Evolutionary conservation across 1,140 invertebrate genomes (phyloP).

Genomic region (Microvelia longipes): DNA sequence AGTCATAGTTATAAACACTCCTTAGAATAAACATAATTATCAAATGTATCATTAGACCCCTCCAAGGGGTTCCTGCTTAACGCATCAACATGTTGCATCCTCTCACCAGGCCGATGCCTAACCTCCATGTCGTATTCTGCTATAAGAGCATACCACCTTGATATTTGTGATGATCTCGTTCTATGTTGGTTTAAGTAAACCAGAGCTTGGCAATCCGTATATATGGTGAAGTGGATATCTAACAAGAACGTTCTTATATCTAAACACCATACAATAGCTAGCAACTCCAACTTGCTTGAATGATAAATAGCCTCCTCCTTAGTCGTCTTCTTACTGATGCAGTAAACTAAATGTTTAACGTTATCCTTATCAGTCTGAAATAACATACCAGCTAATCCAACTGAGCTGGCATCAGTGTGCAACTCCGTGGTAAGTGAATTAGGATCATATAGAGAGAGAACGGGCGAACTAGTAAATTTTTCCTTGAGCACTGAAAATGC

Average conservation of each 20-base stretch:
- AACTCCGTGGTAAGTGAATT: neutral
- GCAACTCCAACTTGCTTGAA: neutral
- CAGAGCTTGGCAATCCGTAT: neutral
- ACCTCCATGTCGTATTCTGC: conserved; percentile 28
- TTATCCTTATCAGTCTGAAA: neutral
- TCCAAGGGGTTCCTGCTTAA: conserved; percentile 27
- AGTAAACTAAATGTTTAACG: neutral
- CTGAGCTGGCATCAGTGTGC: neutral
- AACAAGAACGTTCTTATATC: neutral
- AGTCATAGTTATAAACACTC: neutral
- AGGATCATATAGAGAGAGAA: neutral
- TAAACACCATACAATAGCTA: neutral
- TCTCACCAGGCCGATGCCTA: conserved; percentile 24
- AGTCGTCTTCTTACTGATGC: neutral
- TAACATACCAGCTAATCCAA: neutral
- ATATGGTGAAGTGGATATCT: neutral
- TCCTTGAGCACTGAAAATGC: neutral
- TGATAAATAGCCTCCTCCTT: neutral
- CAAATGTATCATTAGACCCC: neutral
- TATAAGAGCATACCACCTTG: conserved; percentile 26
- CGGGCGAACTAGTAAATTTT: neutral
- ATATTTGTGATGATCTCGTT: conserved; percentile 17
- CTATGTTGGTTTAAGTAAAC: neutral
- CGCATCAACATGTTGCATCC: conserved; percentile 32
- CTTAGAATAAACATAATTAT: neutral